A percentile compares a stretch with the other conserved stretches of the same genome.
phyloP scores from a whole-genome alignment of 1,140 invertebrate species.

The Bombus haemorrhoidalis region DNA sequence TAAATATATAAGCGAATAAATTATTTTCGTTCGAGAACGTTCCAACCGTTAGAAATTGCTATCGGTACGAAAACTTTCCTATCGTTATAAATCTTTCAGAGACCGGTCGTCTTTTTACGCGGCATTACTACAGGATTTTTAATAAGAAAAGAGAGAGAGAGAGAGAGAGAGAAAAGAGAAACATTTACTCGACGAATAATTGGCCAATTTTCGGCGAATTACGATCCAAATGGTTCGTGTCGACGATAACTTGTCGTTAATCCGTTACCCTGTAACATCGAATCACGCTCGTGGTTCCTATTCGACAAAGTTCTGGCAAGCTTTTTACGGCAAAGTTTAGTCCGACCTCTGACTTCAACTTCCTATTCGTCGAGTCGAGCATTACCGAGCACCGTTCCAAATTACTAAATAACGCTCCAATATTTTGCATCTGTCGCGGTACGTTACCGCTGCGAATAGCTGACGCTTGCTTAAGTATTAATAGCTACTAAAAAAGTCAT shows the following conservation, averaged over 20 bases:
- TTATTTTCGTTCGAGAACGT: too few species aligned
- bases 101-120: too few species aligned
- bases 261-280: neutral
- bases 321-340: neutral
- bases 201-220: neutral
- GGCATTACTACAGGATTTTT: fast-evolving
- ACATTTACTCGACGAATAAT: too few species aligned
- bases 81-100: too few species aligned
- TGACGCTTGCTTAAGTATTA: neutral
- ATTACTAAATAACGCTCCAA: neutral
- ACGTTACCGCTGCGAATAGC: neutral
- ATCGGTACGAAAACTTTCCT: too few species aligned
- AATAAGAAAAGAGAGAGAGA: too few species aligned
- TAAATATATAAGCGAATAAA: too few species aligned
- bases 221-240: neutral
- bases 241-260: neutral
- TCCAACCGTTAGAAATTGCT: too few species aligned
- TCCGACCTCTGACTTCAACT: neutral
- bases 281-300: too few species aligned
- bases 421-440: neutral
- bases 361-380: neutral
- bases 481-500: neutral
- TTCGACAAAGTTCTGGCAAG: neutral
- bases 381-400: neutral
- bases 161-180: too few species aligned